Evolutionary conservation across 92 coral and sea anemone genomes (phyloP), one percentile per base, ranked within the genome.

Genomic region (Porites rus): DNA sequence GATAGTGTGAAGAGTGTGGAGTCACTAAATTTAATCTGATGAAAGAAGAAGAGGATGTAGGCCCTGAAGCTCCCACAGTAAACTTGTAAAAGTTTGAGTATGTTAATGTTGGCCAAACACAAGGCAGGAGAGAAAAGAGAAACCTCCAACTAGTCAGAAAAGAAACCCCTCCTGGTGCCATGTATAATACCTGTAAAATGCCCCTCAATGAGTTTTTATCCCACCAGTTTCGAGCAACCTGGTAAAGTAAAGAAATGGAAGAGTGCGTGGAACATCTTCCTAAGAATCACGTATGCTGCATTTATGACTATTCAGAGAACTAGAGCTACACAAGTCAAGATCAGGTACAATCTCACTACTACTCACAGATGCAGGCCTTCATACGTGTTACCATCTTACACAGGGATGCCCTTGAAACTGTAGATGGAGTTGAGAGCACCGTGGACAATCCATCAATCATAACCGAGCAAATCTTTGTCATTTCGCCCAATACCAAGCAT

Each of bases 181-280:
- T 89, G 92, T 78, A 84, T 63, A 38, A 63, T 24, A 51, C 38
- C 54, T 79, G 64, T 18, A 59, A 81, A 21, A 46, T 43, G 43
- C 86, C 78, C 28, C 75, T 90, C 5, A 52, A 88, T 14, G 60
- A 60, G 20, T 90, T 83, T 79, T 62, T 91, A 14, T 75, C 86
- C 43, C 94, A 93, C 73, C 94, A 93, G 83, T 88, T 93, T 87
- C 82, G 91, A 10, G 93, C 96, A 54, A 88, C 63, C 77, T 91
- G 94, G 94, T 94, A 93, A 81, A 82, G 83, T 51, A 72, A 85
- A 63, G 91, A 93, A 61, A 82, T 84, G 84, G 51, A 86, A 72
- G 80, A 69, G 24, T 63, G 77, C 31, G 58, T 87, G 2, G 80
- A 79, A 46, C 78, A 93, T 74, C 87, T 93, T 14, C 94, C 92